Percentiles rank a stretch among this genome's conserved stretches.
Evolutionary conservation across 2,888 invertebrate genomes (phyloP).

Genomic region (Tenthredo notha): DNA sequence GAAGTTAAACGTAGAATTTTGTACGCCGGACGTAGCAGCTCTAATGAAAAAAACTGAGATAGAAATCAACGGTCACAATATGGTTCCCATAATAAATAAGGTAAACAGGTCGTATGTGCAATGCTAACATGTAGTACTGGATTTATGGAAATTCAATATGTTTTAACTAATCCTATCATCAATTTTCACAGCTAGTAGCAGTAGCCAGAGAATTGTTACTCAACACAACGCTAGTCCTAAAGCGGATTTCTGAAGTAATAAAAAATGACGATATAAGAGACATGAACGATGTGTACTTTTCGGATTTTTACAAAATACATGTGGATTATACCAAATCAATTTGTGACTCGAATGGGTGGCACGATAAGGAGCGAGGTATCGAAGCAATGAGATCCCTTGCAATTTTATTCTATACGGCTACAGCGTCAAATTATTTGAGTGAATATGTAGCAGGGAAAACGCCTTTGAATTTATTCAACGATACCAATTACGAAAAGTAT

Average conservation of each 20-base stretch:
- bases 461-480: conserved; percentile 62
- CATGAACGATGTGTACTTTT: conserved; percentile 75
- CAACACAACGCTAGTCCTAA: conserved; percentile 69
- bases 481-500: conserved; percentile 66
- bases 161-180: not conserved
- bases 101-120: conserved; percentile 61
- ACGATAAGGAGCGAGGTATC: conserved; percentile 73
- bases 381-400: conserved; percentile 73
- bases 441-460: conserved; percentile 72
- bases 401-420: conserved; percentile 67
- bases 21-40: conserved; percentile 68
- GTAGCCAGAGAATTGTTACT: conserved; percentile 72
- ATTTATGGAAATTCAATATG: not conserved
- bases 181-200: conserved; percentile 68
- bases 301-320: conserved; percentile 69
- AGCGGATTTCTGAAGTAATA: conserved; percentile 72
- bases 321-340: conserved; percentile 66
- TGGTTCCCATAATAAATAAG: conserved; percentile 72
- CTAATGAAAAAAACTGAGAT: conserved; percentile 68
- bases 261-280: conserved; percentile 75
- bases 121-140: not conserved
- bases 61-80: conserved; percentile 70
- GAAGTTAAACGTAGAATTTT: conserved; percentile 71
- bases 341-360: conserved; percentile 71
- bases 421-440: conserved; percentile 70